Percentiles rank a stretch among this genome's conserved stretches.
These are phyloP conservation scores for Drosophila repleta DNA, from an alignment of 1,140 invertebrate species.

Conservation along the genomic window DNA sequence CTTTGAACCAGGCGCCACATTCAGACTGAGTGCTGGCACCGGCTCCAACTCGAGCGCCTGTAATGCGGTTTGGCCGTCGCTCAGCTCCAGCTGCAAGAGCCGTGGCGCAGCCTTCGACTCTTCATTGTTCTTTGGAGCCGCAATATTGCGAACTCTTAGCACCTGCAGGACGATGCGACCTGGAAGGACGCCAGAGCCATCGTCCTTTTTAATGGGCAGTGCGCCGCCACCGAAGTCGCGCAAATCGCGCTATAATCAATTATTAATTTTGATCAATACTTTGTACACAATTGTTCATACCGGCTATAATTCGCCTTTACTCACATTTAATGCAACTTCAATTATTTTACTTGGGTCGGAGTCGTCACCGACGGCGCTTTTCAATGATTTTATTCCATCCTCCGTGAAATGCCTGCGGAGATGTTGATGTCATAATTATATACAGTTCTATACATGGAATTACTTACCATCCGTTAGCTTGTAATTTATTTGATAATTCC, in stretches of 20 bases:
- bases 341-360: slow-evolving; percentile 61
- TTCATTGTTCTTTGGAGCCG: slow-evolving; percentile 95
- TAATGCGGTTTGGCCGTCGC: slow-evolving; percentile 92
- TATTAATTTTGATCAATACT: neutral
- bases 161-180: slow-evolving; percentile 93
- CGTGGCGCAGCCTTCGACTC: slow-evolving; percentile 92
- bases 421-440: slow-evolving; percentile 8
- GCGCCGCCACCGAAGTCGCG: slow-evolving; percentile 89
- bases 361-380: slow-evolving; percentile 36
- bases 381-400: slow-evolving; percentile 49
- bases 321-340: slow-evolving; percentile 65
- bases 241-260: slow-evolving; percentile 89
- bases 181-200: slow-evolving; percentile 85
- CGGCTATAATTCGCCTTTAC: slow-evolving; percentile 1
- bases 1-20: slow-evolving; percentile 92
- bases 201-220: slow-evolving; percentile 86
- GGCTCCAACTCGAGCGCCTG: slow-evolving; percentile 89
- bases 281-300: neutral
- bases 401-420: slow-evolving; percentile 46
- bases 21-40: slow-evolving; percentile 88
- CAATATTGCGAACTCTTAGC: slow-evolving; percentile 93
- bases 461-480: slow-evolving; percentile 87
- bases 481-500: slow-evolving; percentile 81
- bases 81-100: slow-evolving; percentile 92
- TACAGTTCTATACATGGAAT: neutral